Evolutionary conservation across 2,888 invertebrate genomes (phyloP).

Genomic region (Spodoptera picta): DNA sequence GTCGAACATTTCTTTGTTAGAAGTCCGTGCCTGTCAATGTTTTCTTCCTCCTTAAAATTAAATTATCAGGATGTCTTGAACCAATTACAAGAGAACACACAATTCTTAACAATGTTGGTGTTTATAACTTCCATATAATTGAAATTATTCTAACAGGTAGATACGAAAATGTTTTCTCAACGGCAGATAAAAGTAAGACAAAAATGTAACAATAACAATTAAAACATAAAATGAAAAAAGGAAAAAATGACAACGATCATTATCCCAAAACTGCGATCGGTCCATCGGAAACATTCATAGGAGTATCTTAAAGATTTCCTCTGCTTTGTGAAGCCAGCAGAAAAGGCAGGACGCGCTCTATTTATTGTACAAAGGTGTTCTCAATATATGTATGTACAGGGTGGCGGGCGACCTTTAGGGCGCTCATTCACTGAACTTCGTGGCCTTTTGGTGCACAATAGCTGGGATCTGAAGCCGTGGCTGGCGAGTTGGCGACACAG

Average conservation of each 20-base stretch:
- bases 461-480: conserved; percentile 66
- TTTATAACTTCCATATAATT: too few species aligned
- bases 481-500: conserved; percentile 60
- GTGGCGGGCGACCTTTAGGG: conserved; percentile 74
- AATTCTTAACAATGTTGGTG: too few species aligned
- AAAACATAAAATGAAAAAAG: background rate
- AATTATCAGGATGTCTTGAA: too few species aligned
- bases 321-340: conserved; percentile 52
- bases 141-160: too few species aligned
- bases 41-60: too few species aligned
- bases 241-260: conserved; percentile 14
- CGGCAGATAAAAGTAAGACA: too few species aligned
- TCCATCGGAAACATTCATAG: conserved; percentile 31
- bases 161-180: too few species aligned
- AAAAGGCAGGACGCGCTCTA: conserved; percentile 65
- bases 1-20: conserved; percentile 17
- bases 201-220: too few species aligned
- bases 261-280: conserved; percentile 21
- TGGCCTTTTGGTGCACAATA: conserved; percentile 79
- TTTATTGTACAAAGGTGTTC: conserved; percentile 70
- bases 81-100: too few species aligned
- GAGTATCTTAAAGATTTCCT: conserved; percentile 49
- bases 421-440: conserved; percentile 74
- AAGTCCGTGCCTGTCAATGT: too few species aligned
- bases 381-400: conserved; percentile 78